Evolutionary conservation across 1,140 invertebrate genomes (phyloP).

Genomic region (Drosophila truncata): DNA sequence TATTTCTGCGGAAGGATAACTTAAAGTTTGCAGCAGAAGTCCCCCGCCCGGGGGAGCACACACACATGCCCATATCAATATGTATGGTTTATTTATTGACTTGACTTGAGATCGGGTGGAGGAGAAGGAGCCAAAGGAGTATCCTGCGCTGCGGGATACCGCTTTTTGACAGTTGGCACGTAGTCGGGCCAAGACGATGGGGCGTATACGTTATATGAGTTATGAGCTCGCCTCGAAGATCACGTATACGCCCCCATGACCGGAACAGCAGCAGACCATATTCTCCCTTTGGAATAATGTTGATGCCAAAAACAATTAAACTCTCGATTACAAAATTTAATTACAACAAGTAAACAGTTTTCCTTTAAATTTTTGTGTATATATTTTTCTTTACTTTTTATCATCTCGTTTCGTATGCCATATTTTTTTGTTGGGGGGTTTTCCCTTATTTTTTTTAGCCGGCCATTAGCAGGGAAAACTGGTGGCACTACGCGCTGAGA

Average conservation of each 20-base stretch:
- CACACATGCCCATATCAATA: constrained; percentile 36
- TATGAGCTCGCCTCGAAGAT: constrained; percentile 59
- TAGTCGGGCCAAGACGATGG: constrained; percentile 45
- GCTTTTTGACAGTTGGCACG: constrained; percentile 71
- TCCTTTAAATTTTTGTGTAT: background rate
- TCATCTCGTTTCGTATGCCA: constrained; percentile 14
- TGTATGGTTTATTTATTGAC: constrained; percentile 74
- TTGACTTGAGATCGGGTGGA: constrained; percentile 37
- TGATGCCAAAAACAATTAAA: constrained; percentile 75
- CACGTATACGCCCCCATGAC: constrained; percentile 59
- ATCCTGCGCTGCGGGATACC: constrained; percentile 41
- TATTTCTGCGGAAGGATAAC: constrained; percentile 36
- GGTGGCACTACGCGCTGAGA: constrained; percentile 59
- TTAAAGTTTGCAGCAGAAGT: constrained; percentile 21
- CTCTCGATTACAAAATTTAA: constrained; percentile 63
- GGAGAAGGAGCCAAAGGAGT: background rate
- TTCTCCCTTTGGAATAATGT: constrained; percentile 51
- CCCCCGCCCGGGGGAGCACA: background rate
- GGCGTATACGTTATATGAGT: constrained; percentile 71
- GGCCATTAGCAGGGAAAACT: constrained; percentile 41
- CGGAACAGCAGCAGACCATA: background rate
- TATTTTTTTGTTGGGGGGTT: constrained; percentile 32
- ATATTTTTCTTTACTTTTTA: background rate
- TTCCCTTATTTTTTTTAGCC: constrained; percentile 20
- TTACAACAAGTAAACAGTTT: constrained; percentile 61